These are phyloP conservation scores for Ascidia mentula DNA, from an alignment of 23 tunicate genomes.

Conservation along the genomic window DNA sequence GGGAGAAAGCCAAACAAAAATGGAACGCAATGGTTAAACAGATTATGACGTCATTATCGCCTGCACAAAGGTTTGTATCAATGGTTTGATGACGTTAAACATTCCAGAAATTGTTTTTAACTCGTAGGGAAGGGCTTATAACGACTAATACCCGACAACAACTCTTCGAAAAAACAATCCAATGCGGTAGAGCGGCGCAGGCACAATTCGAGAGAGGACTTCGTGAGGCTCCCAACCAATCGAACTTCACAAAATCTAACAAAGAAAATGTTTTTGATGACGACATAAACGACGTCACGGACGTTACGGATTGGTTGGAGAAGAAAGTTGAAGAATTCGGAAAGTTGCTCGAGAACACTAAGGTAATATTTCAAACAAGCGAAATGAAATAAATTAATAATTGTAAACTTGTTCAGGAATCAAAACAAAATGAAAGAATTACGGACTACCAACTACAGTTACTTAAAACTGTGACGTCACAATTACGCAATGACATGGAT, in stretches of 20 bases:
- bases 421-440: background rate
- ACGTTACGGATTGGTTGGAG: background rate
- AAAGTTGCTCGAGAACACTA: too few relatives aligned
- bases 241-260: background rate
- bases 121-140: background rate
- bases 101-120: background rate
- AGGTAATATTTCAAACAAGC: too few relatives aligned
- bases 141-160: background rate
- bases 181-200: conserved; percentile 2
- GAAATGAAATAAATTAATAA: background rate
- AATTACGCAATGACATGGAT: background rate
- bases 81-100: background rate
- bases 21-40: background rate
- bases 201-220: background rate
- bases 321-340: background rate
- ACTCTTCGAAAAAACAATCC: conserved; percentile 7
- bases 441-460: background rate
- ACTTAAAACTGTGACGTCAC: background rate
- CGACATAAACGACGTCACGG: background rate
- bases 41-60: background rate
- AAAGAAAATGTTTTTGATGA: too few relatives aligned
- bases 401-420: background rate
- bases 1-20: background rate
- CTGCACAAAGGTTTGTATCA: background rate
- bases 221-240: background rate